A percentile compares a stretch with the other conserved stretches of the same genome.
phyloP scores from a whole-genome alignment of 1,140 invertebrate species.

The Pogonognathellus flavescens region DNA sequence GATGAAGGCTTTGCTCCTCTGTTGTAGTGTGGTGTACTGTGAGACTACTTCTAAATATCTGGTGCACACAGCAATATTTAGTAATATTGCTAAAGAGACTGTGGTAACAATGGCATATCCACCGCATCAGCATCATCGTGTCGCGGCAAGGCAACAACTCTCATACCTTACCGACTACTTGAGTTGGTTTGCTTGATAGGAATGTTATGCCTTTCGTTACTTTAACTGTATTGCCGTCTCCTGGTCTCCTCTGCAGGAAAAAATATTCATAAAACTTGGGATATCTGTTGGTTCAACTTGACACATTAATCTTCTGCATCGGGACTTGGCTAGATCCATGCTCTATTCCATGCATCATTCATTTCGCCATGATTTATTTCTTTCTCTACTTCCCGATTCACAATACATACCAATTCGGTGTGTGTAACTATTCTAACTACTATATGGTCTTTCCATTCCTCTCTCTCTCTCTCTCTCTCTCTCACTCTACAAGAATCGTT shows the following conservation, averaged over 20 bases:
- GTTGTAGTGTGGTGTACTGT: too few relatives aligned
- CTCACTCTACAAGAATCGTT: background rate
- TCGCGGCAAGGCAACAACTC: background rate
- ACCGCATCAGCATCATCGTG: background rate
- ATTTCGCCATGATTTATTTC: constrained; percentile 63
- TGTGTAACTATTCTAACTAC: background rate
- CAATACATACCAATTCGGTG: constrained; percentile 51
- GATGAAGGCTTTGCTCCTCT: too few relatives aligned
- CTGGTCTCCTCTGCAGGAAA: constrained; percentile 5
- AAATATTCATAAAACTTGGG: constrained; percentile 59
- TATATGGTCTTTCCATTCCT: background rate
- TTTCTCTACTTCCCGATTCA: constrained; percentile 55
- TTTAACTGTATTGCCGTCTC: constrained; percentile 19
- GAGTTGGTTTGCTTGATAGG: constrained; percentile 34
- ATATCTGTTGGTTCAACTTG: constrained; percentile 62
- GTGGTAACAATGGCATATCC: too few relatives aligned
- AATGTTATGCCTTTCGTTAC: constrained; percentile 26
- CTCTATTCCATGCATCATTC: constrained; percentile 62
- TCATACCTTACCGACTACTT: constrained; percentile 44
- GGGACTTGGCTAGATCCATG: constrained; percentile 51
- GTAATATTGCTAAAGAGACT: too few relatives aligned
- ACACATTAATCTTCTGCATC: constrained; percentile 65
- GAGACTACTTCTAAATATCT: too few relatives aligned
- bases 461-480: background rate
- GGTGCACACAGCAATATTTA: too few relatives aligned